These are phyloP conservation scores for Antrozous pallidus DNA, from an alignment of 2,797 vertebrate species.

Conservation along the genomic window DNA sequence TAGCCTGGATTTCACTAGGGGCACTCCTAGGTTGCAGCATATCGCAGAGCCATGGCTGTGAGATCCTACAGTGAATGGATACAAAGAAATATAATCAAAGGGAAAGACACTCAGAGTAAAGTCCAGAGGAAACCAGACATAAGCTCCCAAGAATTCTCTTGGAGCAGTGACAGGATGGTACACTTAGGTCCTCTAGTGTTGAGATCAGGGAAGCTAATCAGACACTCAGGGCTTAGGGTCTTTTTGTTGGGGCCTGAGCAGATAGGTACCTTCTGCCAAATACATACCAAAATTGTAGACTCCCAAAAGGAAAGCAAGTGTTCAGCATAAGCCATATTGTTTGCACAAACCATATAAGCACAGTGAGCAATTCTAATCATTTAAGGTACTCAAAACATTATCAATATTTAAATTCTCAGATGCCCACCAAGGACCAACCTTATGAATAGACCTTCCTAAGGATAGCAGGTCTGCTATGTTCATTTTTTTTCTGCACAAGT, in stretches of 20 bases:
- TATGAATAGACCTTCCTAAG: background rate
- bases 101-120: background rate
- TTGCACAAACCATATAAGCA: background rate
- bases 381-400: background rate
- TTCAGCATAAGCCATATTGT: background rate
- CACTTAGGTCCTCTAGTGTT: background rate
- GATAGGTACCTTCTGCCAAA: background rate
- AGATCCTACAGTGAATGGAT: background rate
- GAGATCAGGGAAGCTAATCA: background rate
- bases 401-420: background rate
- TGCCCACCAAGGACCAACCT: background rate
- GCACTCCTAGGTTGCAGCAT: background rate
- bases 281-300: background rate
- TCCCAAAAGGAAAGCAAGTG: background rate
- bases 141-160: background rate
- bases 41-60: background rate
- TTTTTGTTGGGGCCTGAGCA: background rate
- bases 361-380: background rate
- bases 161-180: background rate
- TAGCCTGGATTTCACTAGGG: background rate
- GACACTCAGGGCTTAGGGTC: background rate
- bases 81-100: background rate
- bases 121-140: background rate
- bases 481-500: background rate
- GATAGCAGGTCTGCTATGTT: background rate